Evolutionary conservation across 2,797 vertebrate species (phyloP).

Genomic region (Ctenopoma multispine): DNA sequence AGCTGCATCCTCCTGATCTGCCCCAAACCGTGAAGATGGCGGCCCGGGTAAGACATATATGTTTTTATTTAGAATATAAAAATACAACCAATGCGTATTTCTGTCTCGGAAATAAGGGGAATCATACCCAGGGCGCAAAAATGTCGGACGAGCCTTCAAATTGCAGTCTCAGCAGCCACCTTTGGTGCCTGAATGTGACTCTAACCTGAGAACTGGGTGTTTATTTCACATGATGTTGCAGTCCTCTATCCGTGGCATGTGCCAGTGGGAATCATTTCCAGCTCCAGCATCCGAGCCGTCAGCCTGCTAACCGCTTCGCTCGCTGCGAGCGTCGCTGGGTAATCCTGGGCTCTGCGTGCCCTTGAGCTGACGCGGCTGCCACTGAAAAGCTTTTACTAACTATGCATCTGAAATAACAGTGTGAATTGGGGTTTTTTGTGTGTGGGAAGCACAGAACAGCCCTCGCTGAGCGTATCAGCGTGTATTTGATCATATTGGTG

Average conservation of each 20-base stretch:
- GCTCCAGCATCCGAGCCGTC: not conserved
- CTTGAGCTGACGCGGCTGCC: conserved; percentile 64
- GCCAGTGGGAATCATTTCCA: not conserved
- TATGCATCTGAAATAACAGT: not conserved
- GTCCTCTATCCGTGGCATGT: not conserved
- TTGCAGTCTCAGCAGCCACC: not conserved
- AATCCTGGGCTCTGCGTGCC: conserved; percentile 63
- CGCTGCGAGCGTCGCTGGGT: conserved; percentile 4
- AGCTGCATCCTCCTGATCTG: conserved; percentile 47
- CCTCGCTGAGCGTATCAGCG: not conserved
- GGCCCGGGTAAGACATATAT: conserved; percentile 80
- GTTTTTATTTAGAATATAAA: not conserved
- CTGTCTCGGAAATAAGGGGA: accelerated
- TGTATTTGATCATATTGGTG: not conserved
- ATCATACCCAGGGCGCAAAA: conserved; percentile 12
- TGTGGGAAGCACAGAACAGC: not conserved
- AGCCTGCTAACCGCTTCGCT: conserved; percentile 11
- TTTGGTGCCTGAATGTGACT: conserved; percentile 61
- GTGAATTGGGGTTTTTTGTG: not conserved
- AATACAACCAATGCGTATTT: not conserved
- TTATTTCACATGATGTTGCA: not conserved
- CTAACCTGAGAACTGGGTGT: not conserved
- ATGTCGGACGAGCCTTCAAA: conserved; percentile 48
- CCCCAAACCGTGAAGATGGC: conserved; percentile 81
- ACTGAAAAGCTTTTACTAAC: not conserved